Evolutionary conservation across 2,797 vertebrate species (phyloP).

Genomic region (Anisognathus igniventris): DNA sequence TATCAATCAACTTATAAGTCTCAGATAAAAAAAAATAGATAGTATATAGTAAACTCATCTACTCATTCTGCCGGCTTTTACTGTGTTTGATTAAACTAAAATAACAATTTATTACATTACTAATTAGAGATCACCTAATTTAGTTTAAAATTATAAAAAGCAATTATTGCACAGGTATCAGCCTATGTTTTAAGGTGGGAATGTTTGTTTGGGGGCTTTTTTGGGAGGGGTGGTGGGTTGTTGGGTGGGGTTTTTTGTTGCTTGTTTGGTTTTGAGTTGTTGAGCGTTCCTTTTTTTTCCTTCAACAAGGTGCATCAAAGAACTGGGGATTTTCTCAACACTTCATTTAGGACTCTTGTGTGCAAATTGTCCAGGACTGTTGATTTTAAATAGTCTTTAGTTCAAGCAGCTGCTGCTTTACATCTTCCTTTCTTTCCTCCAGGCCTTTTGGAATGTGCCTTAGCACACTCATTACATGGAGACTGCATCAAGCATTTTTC

Average conservation of each 20-base stretch:
- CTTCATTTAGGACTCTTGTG: not conserved
- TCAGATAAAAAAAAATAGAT: not conserved
- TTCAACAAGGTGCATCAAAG: not conserved
- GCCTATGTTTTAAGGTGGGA: not conserved
- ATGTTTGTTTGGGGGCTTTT: not conserved
- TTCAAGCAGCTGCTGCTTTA: not conserved
- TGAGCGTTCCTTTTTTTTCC: not conserved
- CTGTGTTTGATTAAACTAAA: not conserved
- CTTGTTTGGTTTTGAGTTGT: not conserved
- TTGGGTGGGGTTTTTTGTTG: not conserved
- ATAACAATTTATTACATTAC: not conserved
- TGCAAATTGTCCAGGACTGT: not conserved
- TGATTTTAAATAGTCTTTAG: not conserved
- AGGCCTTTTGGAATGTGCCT: not conserved
- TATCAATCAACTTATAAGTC: not conserved
- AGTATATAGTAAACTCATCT: not conserved
- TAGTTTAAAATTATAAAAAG: not conserved
- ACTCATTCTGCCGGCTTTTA: not conserved
- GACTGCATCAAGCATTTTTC: not conserved
- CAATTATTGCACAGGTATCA: not conserved
- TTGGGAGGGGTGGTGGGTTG: fast-evolving
- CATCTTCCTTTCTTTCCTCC: not conserved
- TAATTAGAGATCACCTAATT: not conserved
- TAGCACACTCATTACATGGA: not conserved
- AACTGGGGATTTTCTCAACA: not conserved